A percentile compares a stretch with the other conserved stretches of the same genome.
Conservation (phyloP, 2,797 vertebrate genomes). For the Parauchenoglanis ngamensis region DNA sequence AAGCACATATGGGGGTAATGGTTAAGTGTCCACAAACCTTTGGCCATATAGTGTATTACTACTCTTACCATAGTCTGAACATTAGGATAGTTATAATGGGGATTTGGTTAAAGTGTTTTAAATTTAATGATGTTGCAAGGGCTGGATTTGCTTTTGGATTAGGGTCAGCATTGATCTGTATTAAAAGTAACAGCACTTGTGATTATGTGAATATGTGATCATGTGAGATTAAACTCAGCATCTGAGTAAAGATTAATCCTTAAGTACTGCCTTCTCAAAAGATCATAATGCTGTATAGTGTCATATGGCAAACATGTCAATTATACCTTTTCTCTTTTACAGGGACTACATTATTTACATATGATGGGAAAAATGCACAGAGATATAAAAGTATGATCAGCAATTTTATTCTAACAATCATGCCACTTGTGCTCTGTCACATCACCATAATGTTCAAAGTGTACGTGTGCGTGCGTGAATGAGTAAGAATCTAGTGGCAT, state of each 20-base stretch:
- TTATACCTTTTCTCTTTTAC: conserved; percentile 31
- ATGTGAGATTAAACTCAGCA: neutral
- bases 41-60: neutral
- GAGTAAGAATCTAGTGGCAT: conserved; percentile 14
- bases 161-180: neutral
- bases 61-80: neutral
- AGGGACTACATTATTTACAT: conserved; percentile 87
- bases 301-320: neutral
- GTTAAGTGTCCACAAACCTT: neutral
- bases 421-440: neutral
- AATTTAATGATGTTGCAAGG: neutral
- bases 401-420: neutral
- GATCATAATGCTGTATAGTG: neutral
- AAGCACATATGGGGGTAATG: neutral
- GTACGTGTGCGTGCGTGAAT: conserved; percentile 7
- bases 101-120: neutral
- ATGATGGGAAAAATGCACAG: conserved; percentile 88
- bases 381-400: conserved; percentile 84
- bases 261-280: neutral
- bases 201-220: neutral
- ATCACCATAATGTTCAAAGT: neutral
- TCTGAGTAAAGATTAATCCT: neutral
- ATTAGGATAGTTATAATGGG: neutral
- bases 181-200: neutral
- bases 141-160: neutral